phyloP scores from a whole-genome alignment of 2,113 vertebrate genomes.

The Origma solitaria region DNA sequence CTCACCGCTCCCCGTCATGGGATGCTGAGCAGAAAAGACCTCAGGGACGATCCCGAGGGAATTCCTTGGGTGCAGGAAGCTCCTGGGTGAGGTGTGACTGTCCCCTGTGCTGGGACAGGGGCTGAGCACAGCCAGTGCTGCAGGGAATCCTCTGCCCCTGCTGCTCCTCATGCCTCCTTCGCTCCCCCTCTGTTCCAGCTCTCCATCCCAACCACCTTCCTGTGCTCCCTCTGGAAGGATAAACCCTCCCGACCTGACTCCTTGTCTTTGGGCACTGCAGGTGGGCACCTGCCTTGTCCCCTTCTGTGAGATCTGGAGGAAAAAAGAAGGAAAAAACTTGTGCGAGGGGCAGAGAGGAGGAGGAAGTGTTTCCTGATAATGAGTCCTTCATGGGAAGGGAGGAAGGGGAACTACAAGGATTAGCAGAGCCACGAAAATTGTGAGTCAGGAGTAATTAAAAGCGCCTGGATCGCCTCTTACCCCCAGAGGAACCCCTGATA shows the following conservation, averaged over 20 bases:
- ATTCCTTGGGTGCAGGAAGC: accelerated
- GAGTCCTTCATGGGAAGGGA: background rate
- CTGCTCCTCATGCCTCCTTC: accelerated
- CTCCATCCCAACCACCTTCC: background rate
- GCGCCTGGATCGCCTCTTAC: background rate
- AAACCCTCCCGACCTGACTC: accelerated
- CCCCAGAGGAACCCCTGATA: conserved; percentile 11
- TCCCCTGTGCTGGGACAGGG: background rate
- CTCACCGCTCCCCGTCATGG: accelerated
- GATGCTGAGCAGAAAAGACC: background rate
- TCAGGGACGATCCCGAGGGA: background rate
- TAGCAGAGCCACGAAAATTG: background rate
- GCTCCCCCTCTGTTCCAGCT: background rate
- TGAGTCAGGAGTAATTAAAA: conserved; percentile 20
- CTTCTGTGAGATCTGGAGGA: background rate
- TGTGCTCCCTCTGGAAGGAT: background rate
- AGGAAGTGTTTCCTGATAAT: background rate
- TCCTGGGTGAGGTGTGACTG: background rate
- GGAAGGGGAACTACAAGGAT: background rate
- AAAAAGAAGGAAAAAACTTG: background rate
- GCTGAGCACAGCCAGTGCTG: background rate
- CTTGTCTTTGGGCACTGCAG: background rate
- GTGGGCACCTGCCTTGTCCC: accelerated
- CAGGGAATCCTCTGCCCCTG: background rate
- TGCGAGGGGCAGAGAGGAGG: background rate